Evolutionary conservation across 2,888 invertebrate species (phyloP).

Genomic region (Saturnia japonica): DNA sequence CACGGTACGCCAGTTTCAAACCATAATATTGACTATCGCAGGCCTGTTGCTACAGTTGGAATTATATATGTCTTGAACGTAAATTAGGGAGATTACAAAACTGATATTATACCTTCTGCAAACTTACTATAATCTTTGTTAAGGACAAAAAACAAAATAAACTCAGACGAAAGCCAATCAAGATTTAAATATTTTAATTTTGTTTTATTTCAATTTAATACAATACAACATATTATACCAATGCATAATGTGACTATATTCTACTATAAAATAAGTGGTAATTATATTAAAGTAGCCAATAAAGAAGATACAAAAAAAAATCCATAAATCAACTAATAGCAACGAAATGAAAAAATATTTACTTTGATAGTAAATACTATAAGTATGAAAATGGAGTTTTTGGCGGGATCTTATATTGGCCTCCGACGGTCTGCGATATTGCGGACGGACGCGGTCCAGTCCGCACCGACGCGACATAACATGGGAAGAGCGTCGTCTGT

Average conservation of each 20-base stretch:
- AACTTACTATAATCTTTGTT: not conserved
- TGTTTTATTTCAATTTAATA: not conserved
- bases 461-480: too few relatives aligned
- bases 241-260: too few relatives aligned
- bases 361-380: not conserved
- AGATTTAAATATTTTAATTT: not conserved
- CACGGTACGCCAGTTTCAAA: slow-evolving; percentile 3
- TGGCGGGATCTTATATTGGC: too few relatives aligned
- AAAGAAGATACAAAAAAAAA: not conserved
- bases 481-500: too few relatives aligned
- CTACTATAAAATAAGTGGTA: too few relatives aligned
- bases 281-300: too few relatives aligned
- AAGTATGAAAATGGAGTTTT: too few relatives aligned
- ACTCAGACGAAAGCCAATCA: not conserved
- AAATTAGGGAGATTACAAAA: not conserved
- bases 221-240: too few relatives aligned
- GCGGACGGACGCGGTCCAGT: too few relatives aligned
- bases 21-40: slow-evolving; percentile 7
- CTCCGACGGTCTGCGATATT: too few relatives aligned
- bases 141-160: not conserved
- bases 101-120: not conserved
- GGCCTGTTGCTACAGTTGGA: not conserved
- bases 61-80: not conserved
- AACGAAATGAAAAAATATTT: not conserved
- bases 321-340: not conserved